Evolutionary conservation across 2,888 invertebrate species (phyloP), one percentile per base, ranked within the genome.

Genomic region (Eurois occulta): DNA sequence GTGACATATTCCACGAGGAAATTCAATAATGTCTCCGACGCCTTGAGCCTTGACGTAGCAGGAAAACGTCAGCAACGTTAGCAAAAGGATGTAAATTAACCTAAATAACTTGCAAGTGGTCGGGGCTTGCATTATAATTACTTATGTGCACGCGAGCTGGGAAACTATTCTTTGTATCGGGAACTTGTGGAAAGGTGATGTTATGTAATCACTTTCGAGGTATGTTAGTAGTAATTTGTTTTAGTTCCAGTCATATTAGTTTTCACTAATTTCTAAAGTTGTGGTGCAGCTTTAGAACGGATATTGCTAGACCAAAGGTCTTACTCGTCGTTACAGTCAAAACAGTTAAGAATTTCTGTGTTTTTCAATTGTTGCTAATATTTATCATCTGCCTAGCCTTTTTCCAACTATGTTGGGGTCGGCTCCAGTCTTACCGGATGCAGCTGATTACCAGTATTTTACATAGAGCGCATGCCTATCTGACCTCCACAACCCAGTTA

Each of bases 71-170:
- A 85, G 86, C n/a, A n/a, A n/a, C n/a, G 87, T 87, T 92, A n/a
- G n/a, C 89, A 90, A 91, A 90, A 92, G 90, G 90, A 87, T 85
- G 92, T 91, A 92, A 91, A 93, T 94, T 93, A 93, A 93, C 93
- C 92, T 90, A 89, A 92, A 94, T 94, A 92, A 88, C 90, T 88
- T 78, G n/a, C 83, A 88, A 92, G 88, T 90, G 88, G 86, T 79
- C 77, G 88, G 85, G 87, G 83, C 90, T 87, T 91, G 91, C 90
- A 91, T 89, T 86, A 88, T 91, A 93, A 93, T 93, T 91, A 92
- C 90, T 88, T 86, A 86, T 68, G 79, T 86, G 88, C 92, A 91
- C 90, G 91, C 90, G 66, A 76, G 62, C 60, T 52, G 28, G 60
- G 28, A 43, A 81, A 83, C 77, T 82, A 88, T 78, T 83, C 78